Base-by-base conservation (phyloP, 2,888 invertebrate species). In the Tricholauxania praeusta region DNA sequence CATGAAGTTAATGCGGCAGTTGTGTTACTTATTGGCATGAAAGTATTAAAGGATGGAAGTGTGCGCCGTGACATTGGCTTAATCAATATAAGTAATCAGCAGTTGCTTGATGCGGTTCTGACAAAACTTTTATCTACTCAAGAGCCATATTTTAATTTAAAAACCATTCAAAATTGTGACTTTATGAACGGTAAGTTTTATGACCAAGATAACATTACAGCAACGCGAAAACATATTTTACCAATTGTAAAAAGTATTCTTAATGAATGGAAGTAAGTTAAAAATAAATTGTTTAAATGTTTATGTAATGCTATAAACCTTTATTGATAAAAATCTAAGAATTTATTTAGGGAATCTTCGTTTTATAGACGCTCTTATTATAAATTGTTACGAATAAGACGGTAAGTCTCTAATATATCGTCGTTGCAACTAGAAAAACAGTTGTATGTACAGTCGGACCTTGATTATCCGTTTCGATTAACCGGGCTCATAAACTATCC, bases 161-260 rank as follows among this genome's bases (percentile, higher is more conserved):
- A 90, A 64, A 82, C 84, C 47, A 82, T 84, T 52, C 79, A 83
- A 0, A 81, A 84, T 52, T 83, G 87, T 53, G 68, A 76, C 28
- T 87, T 89, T 52, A 82, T 86, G 51, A 82, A 88, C 70, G 89
- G 90, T 63, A 77, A 82, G 12, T 90, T 91, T 79, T 91, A 90
- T 79, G 86, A 85, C 12, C 92, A 93, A 78, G 80, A 83, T 0
- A 93, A 93, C 80, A 81, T 91, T 0, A 87, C 89, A 59, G 90
- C 90, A 0, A 91, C 93, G 0, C 89, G 94, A 39, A 94, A 94
- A 82, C 93, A 93, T 81, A 90, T 93, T 76, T 85, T 93, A 72
- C 92, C 93, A 0, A 88, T 92, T 28, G 80, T 93, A 15, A 89
- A 89, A 78, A 85, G 87, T n/a, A 89, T 89, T 72, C 76, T 88